Conservation (phyloP, 2,113 vertebrate species). For the Cyanoramphus novaezelandiae region DNA sequence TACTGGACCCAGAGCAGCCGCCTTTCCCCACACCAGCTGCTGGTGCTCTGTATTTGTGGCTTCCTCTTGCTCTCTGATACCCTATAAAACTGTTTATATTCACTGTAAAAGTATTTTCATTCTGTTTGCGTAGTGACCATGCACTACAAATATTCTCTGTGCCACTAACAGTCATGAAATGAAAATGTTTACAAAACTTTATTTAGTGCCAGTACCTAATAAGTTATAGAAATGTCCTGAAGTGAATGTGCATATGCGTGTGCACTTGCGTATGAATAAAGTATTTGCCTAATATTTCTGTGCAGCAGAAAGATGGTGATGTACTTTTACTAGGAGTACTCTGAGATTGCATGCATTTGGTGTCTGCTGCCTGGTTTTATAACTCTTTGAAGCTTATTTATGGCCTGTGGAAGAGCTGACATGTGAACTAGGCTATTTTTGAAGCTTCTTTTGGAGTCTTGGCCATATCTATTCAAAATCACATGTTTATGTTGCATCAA, state of each 20-base stretch:
- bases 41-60: not conserved
- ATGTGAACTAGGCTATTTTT: conserved; percentile 17
- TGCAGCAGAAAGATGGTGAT: not conserved
- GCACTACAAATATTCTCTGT: conserved; percentile 40
- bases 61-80: conserved; percentile 41
- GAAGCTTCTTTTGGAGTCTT: not conserved
- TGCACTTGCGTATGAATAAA: not conserved
- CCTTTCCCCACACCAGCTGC: conserved; percentile 40
- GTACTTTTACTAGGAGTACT: not conserved
- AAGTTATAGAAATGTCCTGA: not conserved
- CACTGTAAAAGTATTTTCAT: conserved; percentile 62
- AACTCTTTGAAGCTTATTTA: conserved; percentile 41
- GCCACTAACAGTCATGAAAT: conserved; percentile 35
- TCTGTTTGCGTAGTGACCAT: conserved; percentile 45
- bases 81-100: conserved; percentile 62
- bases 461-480: not conserved
- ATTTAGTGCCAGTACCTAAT: not conserved
- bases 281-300: not conserved
- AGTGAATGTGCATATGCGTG: not conserved
- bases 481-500: not conserved
- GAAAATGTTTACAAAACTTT: conserved; percentile 53
- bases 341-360: not conserved
- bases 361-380: conserved; percentile 1
- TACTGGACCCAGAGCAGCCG: not conserved
- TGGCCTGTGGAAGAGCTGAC: not conserved